Base-by-base conservation (phyloP, 2,113 vertebrate species). In the Dendropsophus ebraccatus region DNA sequence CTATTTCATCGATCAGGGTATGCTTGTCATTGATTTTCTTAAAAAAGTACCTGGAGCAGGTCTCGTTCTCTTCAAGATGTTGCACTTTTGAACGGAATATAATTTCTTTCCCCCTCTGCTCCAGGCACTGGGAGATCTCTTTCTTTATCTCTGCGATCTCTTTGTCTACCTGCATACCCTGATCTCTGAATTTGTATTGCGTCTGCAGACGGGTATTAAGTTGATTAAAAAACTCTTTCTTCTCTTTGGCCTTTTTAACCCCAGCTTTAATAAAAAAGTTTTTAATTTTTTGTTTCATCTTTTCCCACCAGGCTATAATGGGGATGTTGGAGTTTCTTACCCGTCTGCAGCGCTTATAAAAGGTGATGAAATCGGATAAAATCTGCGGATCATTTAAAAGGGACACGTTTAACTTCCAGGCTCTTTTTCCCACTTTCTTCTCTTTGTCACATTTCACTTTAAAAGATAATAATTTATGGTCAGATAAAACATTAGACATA, bases 381-480 rank as follows among this genome's bases (percentile, higher is more conserved):
- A 70, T 14, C 30, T 70, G 30, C 13, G 67, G 23, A 30, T 52
- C 45, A 0, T 76, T n/a, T 50, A 50, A 52, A 14, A 35, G 28
- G 30, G 67, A 70, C 1, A 70, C 17, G 11, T 70, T 74, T 1
- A 74, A 5, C 72, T 74, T 45, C 72, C 72, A 74, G 19, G 72
- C 4, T 13, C 6, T 1, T 0, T 23, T 23, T 0, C 11, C 1
- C 4, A 5, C 2, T 74, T 41, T 25, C n/a, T n/a, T n/a, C n/a
- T n/a, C n/a, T n/a, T 5, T 0, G 11, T 45, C 14, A 14, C 2
- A 0, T 17, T 25, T 47, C 0, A 74, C 45, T 0, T 45, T 5
- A 74, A 74, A 74, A 16, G 1, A 23, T 47, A 74, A 47, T 11
- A 47, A 1, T n/a, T 45, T 74, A 45, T 52, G n/a, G 5, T 49